Base-by-base conservation (phyloP, 1,140 invertebrate species). In the Phortica variegata region DNA sequence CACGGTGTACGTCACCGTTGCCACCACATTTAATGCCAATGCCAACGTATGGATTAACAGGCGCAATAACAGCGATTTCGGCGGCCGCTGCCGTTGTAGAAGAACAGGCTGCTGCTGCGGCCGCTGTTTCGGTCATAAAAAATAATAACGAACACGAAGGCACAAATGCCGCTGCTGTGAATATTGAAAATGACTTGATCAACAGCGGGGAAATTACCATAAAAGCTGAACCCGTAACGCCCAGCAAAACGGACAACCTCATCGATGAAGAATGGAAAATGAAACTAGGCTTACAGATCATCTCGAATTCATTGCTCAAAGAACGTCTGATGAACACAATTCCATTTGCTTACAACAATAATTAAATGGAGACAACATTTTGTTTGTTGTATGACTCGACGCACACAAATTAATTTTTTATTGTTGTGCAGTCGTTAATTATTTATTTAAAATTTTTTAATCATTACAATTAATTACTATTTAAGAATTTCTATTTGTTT, bases 281-380 rank as follows among this genome's bases (percentile, higher is more conserved):
- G 72, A 75, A 75, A 56, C 56, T 75, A 36, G 70, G 72, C 43
- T 61, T 75, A 46, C 72, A 74, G 52, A 60, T 75, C 32, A 75
- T 75, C 47, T 75, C 72, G 40, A 75, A 75, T 62, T 75, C 72
- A 33, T 59, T 75, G 58, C 62, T 75, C 53, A 75, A 75, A 60
- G 72, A 75, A 53, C 68, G 72, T 19, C 43, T 75, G 40, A 66
- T 75, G 60, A 75, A 75, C 50, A 65, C 72, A 5, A 75, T 75
- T 58, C 72, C 72, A 58, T 75, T 73, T 62, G 62, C 72, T 37
- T 75, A 75, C 39, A 73, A 74, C 54, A 75, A 75, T 38, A 74
- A 75, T 43, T 66, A 53, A 57, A 41, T 33, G n/a, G n/a, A n/a
- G n/a, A n/a, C n/a, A n/a, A n/a, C n/a, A n/a, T n/a, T n/a, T n/a